Evolutionary conservation across 2,113 vertebrate species (phyloP).

Genomic region (Nycticorax nycticorax): DNA sequence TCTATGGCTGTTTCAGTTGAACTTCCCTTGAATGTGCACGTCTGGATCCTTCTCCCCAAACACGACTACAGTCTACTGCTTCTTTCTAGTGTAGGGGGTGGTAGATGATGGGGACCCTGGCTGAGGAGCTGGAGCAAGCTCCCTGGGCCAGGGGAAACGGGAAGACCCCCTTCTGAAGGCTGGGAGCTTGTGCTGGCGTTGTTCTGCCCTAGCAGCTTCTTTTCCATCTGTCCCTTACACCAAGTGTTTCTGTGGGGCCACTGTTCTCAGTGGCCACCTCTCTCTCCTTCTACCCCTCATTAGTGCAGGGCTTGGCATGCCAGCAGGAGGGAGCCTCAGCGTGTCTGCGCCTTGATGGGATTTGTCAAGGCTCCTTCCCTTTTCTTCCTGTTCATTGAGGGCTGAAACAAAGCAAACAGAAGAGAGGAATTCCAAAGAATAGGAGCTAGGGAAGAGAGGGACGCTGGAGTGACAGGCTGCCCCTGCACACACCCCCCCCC

Average conservation of each 20-base stretch:
- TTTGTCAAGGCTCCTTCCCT: conserved; percentile 71
- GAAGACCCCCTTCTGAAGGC: background rate
- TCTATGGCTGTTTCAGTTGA: background rate
- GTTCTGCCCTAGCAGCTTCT: background rate
- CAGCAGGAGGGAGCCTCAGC: conserved; percentile 60
- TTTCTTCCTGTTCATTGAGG: conserved; percentile 71
- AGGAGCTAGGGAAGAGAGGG: conserved; percentile 4
- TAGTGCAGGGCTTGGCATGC: conserved; percentile 52
- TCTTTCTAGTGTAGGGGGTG: background rate
- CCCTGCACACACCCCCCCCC: background rate
- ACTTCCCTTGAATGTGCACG: background rate
- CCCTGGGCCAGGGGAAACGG: background rate
- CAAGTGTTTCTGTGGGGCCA: background rate
- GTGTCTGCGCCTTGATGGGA: conserved; percentile 62
- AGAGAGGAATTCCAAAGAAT: conserved; percentile 59
- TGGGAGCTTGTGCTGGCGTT: background rate
- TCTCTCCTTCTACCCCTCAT: conserved; percentile 47
- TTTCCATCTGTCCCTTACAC: background rate
- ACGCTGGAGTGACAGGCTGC: conserved; percentile 22
- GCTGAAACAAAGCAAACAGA: conserved; percentile 69
- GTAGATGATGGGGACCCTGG: background rate
- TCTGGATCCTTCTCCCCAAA: background rate
- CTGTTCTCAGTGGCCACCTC: conserved; percentile 1
- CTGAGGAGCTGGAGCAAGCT: background rate
- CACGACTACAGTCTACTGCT: background rate